Base-by-base conservation (phyloP, 2,797 vertebrate species). In the Apodemus agrarius region DNA sequence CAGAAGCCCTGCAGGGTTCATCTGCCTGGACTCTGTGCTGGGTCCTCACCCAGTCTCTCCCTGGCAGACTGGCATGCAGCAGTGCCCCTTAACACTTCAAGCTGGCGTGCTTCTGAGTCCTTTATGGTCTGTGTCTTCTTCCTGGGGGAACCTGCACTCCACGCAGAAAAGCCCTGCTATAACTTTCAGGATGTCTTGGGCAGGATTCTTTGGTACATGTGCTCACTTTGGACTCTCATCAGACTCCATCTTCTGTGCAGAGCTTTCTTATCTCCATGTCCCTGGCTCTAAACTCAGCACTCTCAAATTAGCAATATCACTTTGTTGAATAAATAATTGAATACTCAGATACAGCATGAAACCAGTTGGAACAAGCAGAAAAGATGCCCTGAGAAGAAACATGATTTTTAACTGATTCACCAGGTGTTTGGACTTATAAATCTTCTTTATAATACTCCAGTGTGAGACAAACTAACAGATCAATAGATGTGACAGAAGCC, bases 371-470 rank as follows among this genome's bases (percentile, higher is more conserved):
- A 90, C 72, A 95, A n/a, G n/a, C 61, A 75, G 49, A n/a, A 26
- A 94, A 59, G 69, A 69, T 31, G 12, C 52, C 43, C 63, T 57
- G 7, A 95, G 95, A 96, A 97, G 84, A 80, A 95, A 95, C 2
- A 3, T 31, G 31, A 61, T 93, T 94, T 95, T 59, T 91, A 95
- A 95, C 26, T 75, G 61, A 95, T 89, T 95, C 46, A 72, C 19
- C 7, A 0, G 82, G 57, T 93, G 74, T 49, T 93, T 75, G 57
- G 81, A 85, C 96, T 92, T 89, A 94, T 97, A 96, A 97, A 96
- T 69, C 96, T 61, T 95, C 87, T 97, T 93, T 95, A 95, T 49
- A 83, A 95, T 57, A 98, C 95, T 93, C 80, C 85, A 95, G 6
- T 52, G 81, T 91, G 86, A 96, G 83, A 95, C 14, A 83, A 97